These are phyloP conservation scores for Deroptyus accipitrinus DNA, from an alignment of 2,113 vertebrate genomes.

Conservation along the genomic window DNA sequence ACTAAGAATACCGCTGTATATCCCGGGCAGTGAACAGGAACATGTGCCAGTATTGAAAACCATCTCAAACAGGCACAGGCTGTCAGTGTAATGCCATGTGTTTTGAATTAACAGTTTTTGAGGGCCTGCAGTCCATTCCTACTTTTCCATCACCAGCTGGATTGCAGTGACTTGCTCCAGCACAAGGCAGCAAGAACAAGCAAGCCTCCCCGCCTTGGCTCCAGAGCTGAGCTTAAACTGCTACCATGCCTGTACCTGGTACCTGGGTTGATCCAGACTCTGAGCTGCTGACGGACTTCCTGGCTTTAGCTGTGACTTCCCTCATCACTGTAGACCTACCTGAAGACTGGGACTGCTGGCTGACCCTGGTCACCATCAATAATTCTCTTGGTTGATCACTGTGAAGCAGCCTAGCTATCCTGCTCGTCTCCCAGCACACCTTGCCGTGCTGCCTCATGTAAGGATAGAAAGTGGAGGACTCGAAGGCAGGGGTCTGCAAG, in stretches of 20 bases:
- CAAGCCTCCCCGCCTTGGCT: not conserved
- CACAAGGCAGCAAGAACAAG: not conserved
- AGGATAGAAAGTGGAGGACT: not conserved
- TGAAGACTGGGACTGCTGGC: not conserved
- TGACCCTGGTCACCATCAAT: not conserved
- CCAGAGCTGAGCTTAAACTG: not conserved
- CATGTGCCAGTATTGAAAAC: rapidly evolving
- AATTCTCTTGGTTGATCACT: not conserved
- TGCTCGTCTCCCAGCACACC: not conserved
- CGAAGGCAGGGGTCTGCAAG: not conserved
- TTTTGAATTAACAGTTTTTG: not conserved
- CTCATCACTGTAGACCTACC: not conserved
- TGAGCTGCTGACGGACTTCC: not conserved
- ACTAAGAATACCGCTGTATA: not conserved
- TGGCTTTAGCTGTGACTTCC: not conserved
- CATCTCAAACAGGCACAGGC: not conserved
- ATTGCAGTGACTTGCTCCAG: not conserved
- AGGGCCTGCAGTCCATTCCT: not conserved
- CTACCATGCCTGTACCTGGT: not conserved
- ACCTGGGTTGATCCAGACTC: not conserved
- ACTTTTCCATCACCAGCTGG: not conserved
- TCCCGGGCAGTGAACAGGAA: not conserved
- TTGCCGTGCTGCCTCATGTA: not conserved
- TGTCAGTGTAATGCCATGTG: rapidly evolving
- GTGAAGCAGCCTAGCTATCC: not conserved